Evolutionary conservation across 1,140 invertebrate genomes (phyloP).

Genomic region (Macrocentrus cingulum): DNA sequence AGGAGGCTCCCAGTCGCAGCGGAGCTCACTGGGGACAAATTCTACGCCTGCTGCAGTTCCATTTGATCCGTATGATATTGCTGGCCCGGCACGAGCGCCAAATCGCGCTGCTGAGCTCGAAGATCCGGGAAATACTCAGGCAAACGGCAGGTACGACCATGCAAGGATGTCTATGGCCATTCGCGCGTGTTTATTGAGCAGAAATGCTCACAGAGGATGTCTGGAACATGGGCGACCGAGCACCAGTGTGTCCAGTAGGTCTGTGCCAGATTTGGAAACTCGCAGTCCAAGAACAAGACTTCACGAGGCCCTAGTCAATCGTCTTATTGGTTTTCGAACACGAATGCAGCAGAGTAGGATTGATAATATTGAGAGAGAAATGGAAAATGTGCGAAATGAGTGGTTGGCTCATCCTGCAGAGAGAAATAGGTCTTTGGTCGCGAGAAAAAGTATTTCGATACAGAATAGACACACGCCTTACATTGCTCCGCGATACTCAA

Average conservation of each 20-base stretch:
- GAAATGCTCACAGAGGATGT: slow-evolving; percentile 17
- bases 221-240: slow-evolving; percentile 23
- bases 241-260: slow-evolving; percentile 22
- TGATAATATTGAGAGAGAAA: slow-evolving; percentile 33
- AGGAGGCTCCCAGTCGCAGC: not conserved
- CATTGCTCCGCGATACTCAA: slow-evolving; percentile 25
- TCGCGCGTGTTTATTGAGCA: slow-evolving; percentile 20
- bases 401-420: slow-evolving; percentile 4
- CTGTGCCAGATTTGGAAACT: slow-evolving; percentile 27
- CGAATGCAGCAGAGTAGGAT: slow-evolving; percentile 36
- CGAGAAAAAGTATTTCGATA: slow-evolving; percentile 26
- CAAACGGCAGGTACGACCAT: slow-evolving; percentile 18
- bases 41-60: not conserved
- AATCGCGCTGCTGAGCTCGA: not conserved
- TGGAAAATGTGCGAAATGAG: slow-evolving; percentile 14
- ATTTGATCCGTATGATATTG: not conserved
- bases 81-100: not conserved
- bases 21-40: not conserved
- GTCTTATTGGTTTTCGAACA: slow-evolving; percentile 34
- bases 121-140: not conserved
- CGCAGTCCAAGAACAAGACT: slow-evolving; percentile 34
- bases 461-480: slow-evolving; percentile 38
- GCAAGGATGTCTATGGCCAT: slow-evolving; percentile 26
- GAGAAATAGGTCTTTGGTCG: slow-evolving; percentile 12
- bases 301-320: slow-evolving; percentile 36